A percentile compares a stretch with the other conserved stretches of the same genome.
Evolutionary conservation across 2,797 vertebrate genomes (phyloP).

Genomic region (Valencia hispanica): DNA sequence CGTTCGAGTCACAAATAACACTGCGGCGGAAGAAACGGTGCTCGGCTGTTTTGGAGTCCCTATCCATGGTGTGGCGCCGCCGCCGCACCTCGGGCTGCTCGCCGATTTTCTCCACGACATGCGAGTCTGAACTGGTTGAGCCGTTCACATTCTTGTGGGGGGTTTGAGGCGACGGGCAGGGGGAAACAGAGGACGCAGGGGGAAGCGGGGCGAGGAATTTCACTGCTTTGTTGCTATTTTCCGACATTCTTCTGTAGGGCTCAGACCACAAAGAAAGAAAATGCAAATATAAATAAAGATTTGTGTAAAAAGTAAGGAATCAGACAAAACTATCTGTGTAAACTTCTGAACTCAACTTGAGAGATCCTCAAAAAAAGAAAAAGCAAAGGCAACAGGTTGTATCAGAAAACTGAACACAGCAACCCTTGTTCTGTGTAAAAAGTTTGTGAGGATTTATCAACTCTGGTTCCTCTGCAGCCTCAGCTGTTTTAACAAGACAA

Average conservation of each 20-base stretch:
- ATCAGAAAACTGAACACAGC: constrained; percentile 18
- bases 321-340: constrained; percentile 24
- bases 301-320: constrained; percentile 14
- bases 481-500: constrained; percentile 56
- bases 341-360: constrained; percentile 29
- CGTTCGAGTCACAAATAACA: constrained; percentile 98
- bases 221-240: constrained; percentile 73
- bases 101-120: constrained; percentile 84
- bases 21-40: constrained; percentile 98
- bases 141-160: constrained; percentile 90
- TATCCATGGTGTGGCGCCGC: constrained; percentile 97
- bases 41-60: constrained; percentile 92
- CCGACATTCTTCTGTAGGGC: constrained; percentile 71
- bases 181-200: constrained; percentile 66
- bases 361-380: constrained; percentile 28
- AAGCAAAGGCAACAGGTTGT: constrained; percentile 16
- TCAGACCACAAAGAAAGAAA: constrained; percentile 37
- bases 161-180: constrained; percentile 60
- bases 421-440: constrained; percentile 15
- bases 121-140: constrained; percentile 88
- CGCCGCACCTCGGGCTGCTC: constrained; percentile 85
- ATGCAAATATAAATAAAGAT: constrained; percentile 56
- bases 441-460: constrained; percentile 16
- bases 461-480: constrained; percentile 28
- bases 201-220: constrained; percentile 77